Conservation (phyloP, 2,888 invertebrate species). For the Synanthedon tipuliformis region DNA sequence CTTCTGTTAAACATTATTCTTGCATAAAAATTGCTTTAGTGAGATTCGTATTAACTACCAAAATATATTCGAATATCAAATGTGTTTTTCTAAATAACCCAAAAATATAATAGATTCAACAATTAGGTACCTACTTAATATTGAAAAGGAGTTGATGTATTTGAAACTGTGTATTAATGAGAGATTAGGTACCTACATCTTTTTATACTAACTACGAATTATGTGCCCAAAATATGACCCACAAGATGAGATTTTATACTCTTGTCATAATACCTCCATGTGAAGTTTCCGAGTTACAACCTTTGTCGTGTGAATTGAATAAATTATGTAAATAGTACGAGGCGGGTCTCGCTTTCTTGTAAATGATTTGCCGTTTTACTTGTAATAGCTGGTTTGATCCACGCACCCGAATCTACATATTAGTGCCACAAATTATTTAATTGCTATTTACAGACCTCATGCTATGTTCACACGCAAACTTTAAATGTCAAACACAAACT, state of each 20-base stretch:
- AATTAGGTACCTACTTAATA: too few species aligned
- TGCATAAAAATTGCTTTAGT: too few species aligned
- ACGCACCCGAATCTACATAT: constrained; percentile 38
- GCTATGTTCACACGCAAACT: constrained; percentile 30
- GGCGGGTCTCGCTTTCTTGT: constrained; percentile 64
- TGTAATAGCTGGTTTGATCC: constrained; percentile 44
- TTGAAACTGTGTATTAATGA: too few species aligned
- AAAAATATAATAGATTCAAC: too few species aligned
- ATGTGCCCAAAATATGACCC: too few species aligned
- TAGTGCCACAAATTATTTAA: constrained; percentile 58
- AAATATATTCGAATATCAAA: too few species aligned
- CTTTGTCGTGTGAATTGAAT: constrained; percentile 33
- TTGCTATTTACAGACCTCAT: constrained; percentile 33
- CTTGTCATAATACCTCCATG: not conserved
- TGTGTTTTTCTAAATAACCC: too few species aligned
- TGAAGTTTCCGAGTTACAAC: constrained; percentile 15
- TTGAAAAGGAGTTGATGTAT: too few species aligned
- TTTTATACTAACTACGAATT: too few species aligned
- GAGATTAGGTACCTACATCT: too few species aligned
- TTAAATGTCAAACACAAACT: not conserved
- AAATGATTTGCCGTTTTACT: constrained; percentile 62
- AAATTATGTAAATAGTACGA: constrained; percentile 65
- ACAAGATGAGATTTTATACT: not conserved
- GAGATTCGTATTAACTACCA: too few species aligned
- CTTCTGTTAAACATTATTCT: too few species aligned